These are phyloP conservation scores for Tipula lateralis DNA, from an alignment of 2,888 invertebrate species.

Conservation along the genomic window DNA sequence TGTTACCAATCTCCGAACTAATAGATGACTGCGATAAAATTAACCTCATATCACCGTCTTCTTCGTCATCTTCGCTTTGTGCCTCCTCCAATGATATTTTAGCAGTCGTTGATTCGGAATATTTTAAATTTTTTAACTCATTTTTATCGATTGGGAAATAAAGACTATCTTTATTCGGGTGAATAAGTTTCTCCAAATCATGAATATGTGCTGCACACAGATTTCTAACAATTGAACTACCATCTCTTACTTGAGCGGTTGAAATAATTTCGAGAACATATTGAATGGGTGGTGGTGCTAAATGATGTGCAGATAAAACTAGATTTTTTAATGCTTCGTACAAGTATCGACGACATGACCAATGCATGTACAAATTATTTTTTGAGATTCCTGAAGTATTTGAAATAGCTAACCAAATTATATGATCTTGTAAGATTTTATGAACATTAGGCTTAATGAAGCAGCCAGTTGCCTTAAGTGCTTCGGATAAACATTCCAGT, in stretches of 20 bases:
- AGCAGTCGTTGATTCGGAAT: conserved; percentile 31
- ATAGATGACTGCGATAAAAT: neutral
- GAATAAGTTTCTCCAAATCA: conserved; percentile 40
- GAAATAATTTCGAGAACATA: conserved; percentile 37
- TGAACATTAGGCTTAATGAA: conserved; percentile 32
- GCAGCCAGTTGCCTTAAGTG: conserved; percentile 34
- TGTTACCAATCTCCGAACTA: neutral
- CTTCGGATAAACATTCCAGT: conserved; percentile 37
- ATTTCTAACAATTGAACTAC: conserved; percentile 36
- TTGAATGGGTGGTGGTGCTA: conserved; percentile 41
- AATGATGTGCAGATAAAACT: conserved; percentile 38
- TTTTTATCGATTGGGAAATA: conserved; percentile 39
- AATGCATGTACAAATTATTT: conserved; percentile 34
- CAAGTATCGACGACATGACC: conserved; percentile 38
- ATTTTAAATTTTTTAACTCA: conserved; percentile 37
- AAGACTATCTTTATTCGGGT: conserved; percentile 42
- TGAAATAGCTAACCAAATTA: conserved; percentile 36
- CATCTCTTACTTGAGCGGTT: conserved; percentile 38
- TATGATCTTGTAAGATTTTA: conserved; percentile 37
- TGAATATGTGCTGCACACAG: conserved; percentile 36
- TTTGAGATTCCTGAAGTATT: conserved; percentile 33
- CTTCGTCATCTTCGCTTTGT: conserved; percentile 29
- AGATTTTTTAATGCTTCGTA: conserved; percentile 37
- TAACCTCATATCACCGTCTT: neutral
- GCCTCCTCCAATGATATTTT: neutral